These are phyloP conservation scores for Aphodius sticticus DNA, from an alignment of 2,888 invertebrate genomes.

Conservation along the genomic window DNA sequence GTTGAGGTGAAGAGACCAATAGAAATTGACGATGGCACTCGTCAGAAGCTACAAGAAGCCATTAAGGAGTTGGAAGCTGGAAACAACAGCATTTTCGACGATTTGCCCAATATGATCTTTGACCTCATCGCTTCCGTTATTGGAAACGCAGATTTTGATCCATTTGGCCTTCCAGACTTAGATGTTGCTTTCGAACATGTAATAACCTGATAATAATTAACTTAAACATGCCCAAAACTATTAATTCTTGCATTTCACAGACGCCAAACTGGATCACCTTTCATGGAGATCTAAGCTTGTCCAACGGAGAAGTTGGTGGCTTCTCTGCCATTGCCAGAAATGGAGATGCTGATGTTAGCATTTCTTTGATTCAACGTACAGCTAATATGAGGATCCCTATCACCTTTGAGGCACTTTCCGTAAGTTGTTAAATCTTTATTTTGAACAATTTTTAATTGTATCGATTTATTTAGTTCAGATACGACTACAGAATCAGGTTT, in stretches of 20 bases:
- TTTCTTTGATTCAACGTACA: conserved; percentile 4
- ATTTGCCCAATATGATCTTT: conserved; percentile 13
- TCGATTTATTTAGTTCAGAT: neutral
- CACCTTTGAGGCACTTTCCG: conserved; percentile 8
- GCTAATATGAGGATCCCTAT: conserved; percentile 15
- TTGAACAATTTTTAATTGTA: neutral
- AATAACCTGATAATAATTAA: neutral
- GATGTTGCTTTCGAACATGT: conserved; percentile 12
- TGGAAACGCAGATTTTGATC: conserved; percentile 19
- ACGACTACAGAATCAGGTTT: neutral
- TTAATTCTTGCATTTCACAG: neutral
- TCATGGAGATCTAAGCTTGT: neutral
- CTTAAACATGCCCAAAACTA: neutral
- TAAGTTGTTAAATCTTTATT: neutral
- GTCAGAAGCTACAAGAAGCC: neutral
- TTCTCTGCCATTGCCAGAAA: neutral
- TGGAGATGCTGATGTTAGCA: conserved; percentile 15
- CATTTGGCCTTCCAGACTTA: conserved; percentile 6
- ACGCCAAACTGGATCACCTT: neutral
- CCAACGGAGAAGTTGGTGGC: conserved; percentile 16
- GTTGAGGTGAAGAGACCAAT: neutral
- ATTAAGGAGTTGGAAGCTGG: conserved; percentile 6
- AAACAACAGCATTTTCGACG: conserved; percentile 10
- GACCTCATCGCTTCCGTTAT: neutral
- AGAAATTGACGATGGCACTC: conserved; percentile 6